Conservation (phyloP, 2,113 vertebrate species). For the Passer domesticus region DNA sequence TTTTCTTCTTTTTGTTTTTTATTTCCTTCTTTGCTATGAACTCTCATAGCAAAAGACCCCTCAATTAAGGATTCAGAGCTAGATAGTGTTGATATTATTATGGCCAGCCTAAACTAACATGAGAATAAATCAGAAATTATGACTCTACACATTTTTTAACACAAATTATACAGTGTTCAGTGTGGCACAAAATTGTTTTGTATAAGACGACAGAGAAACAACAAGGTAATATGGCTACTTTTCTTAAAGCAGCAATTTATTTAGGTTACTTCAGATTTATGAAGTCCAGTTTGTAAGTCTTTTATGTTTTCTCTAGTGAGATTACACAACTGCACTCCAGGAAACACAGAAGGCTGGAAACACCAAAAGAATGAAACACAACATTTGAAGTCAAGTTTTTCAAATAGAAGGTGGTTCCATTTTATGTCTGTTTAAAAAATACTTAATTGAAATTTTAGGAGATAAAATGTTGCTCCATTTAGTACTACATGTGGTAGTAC, state of each 20-base stretch:
- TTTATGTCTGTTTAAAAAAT: not conserved
- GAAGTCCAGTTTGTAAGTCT: not conserved
- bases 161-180: not conserved
- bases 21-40: not conserved
- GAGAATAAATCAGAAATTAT: not conserved
- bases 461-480: not conserved
- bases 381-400: not conserved
- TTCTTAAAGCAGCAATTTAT: not conserved
- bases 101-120: not conserved
- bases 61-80: not conserved
- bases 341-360: not conserved
- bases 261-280: not conserved
- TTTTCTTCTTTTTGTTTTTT: not conserved
- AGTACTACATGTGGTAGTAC: not conserved
- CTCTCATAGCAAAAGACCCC: not conserved
- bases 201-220: not conserved
- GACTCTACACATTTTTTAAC: not conserved
- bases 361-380: not conserved
- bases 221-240: not conserved
- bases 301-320: not conserved
- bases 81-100: not conserved
- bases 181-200: not conserved
- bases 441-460: not conserved
- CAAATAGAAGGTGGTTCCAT: not conserved
- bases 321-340: accelerated